Evolutionary conservation across 2,888 invertebrate species (phyloP).

Genomic region (Trichogramma evanescens): DNA sequence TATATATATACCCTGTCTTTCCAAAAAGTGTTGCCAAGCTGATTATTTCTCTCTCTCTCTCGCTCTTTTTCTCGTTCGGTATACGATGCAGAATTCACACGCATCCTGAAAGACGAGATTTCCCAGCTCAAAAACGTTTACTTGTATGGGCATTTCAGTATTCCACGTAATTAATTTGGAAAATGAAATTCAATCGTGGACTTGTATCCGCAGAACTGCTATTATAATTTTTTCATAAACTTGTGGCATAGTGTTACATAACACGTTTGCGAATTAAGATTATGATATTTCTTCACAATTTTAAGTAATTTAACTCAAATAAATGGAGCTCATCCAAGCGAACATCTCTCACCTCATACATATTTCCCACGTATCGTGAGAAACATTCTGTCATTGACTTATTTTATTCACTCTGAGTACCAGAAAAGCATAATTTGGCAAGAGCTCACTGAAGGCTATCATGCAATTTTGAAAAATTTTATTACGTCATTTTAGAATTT

Average conservation of each 20-base stretch:
- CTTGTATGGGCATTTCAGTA: not conserved
- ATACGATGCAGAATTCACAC: slow-evolving; percentile 3
- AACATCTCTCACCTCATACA: slow-evolving; percentile 1
- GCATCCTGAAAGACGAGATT: slow-evolving; percentile 22
- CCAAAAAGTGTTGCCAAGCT: too few relatives aligned
- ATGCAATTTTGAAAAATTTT: too few relatives aligned
- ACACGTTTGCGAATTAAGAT: too few relatives aligned
- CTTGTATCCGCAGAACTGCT: too few relatives aligned
- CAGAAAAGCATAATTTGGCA: slow-evolving; percentile 6
- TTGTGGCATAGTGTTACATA: too few relatives aligned
- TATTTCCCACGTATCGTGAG: slow-evolving; percentile 23
- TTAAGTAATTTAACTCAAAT: too few relatives aligned
- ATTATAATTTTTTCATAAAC: too few relatives aligned
- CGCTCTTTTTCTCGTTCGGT: not conserved
- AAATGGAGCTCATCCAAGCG: not conserved
- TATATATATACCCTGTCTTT: too few relatives aligned
- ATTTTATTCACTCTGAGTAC: slow-evolving; percentile 6
- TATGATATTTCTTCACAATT: too few relatives aligned
- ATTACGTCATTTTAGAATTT: too few relatives aligned
- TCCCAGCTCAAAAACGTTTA: slow-evolving; percentile 4
- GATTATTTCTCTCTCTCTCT: not conserved
- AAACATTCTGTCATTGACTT: slow-evolving; percentile 10
- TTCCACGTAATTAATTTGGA: too few relatives aligned
- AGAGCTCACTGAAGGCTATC: not conserved
- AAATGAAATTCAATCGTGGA: too few relatives aligned